A percentile compares a stretch with the other conserved stretches of the same genome.
Evolutionary conservation across 1,140 invertebrate species (phyloP).

Genomic region (Pissodes strobi): DNA sequence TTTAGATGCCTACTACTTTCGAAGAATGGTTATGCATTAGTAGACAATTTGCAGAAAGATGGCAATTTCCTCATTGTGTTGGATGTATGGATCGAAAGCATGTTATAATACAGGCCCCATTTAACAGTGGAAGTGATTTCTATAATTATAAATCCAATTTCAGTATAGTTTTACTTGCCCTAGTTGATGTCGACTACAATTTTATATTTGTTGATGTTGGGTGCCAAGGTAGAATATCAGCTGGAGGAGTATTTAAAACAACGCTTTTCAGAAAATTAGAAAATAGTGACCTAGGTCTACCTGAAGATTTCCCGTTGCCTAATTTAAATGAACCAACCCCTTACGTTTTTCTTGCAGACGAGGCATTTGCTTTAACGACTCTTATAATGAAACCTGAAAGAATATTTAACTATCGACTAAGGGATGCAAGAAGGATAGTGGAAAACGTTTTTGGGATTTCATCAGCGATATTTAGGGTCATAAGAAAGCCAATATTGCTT

Average conservation of each 20-base stretch:
- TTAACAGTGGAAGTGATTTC: conserved; percentile 37
- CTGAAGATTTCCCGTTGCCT: conserved; percentile 32
- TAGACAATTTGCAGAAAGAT: too few relatives aligned
- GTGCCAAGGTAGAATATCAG: conserved; percentile 45
- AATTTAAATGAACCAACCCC: conserved; percentile 39
- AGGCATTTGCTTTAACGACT: conserved; percentile 46
- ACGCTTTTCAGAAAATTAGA: conserved; percentile 36
- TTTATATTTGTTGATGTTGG: conserved; percentile 55
- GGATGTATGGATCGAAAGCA: conserved; percentile 47
- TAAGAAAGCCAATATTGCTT: conserved; percentile 5
- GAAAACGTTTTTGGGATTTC: conserved; percentile 23
- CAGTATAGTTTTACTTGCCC: conserved; percentile 39
- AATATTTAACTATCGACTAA: background rate
- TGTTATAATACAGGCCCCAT: conserved; percentile 37
- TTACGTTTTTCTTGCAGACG: conserved; percentile 51
- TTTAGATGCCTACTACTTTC: too few relatives aligned
- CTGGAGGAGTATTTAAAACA: conserved; percentile 43
- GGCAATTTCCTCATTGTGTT: conserved; percentile 43
- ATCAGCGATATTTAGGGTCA: conserved; percentile 4
- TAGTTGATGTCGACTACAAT: conserved; percentile 27
- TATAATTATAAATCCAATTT: conserved; percentile 44
- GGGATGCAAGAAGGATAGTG: background rate
- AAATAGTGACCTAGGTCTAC: conserved; percentile 43
- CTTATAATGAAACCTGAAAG: conserved; percentile 30
- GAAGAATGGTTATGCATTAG: too few relatives aligned